Evolutionary conservation across 2,797 vertebrate genomes (phyloP).

Genomic region (Percopsis omiscomaycus): DNA sequence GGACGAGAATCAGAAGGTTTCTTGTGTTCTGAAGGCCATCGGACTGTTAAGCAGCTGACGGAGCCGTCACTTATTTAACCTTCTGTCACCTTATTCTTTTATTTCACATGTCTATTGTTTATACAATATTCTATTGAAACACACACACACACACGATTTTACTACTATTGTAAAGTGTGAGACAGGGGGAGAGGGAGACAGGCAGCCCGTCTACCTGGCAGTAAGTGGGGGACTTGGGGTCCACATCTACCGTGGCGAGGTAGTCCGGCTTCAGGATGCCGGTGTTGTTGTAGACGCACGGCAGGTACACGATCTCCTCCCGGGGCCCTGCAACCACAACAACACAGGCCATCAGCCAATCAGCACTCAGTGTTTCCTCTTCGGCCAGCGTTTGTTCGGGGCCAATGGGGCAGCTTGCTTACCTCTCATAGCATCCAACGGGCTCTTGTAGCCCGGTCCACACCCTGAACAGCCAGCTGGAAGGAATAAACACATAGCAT

Average conservation of each 20-base stretch:
- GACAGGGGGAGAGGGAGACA: too few species aligned
- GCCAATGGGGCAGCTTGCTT: constrained; percentile 21
- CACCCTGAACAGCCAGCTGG: constrained; percentile 82
- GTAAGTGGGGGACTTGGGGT: constrained; percentile 82
- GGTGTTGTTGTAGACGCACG: constrained; percentile 90
- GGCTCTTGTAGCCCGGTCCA: constrained; percentile 87
- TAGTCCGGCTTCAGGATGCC: constrained; percentile 85
- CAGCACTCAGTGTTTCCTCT: neutral
- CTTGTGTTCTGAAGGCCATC: too few species aligned
- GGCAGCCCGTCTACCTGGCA: constrained; percentile 77
- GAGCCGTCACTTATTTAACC: too few species aligned
- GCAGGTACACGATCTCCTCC: constrained; percentile 89
- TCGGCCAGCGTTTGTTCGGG: neutral
- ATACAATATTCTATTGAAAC: too few species aligned
- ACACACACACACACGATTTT: neutral
- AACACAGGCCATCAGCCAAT: neutral
- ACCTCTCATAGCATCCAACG: constrained; percentile 93
- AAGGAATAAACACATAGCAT: constrained; percentile 18
- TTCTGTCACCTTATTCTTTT: too few species aligned
- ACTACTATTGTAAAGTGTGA: neutral
- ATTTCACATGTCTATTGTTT: too few species aligned
- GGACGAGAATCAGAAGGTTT: too few species aligned
- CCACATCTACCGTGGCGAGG: constrained; percentile 88
- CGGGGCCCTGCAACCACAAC: constrained; percentile 76
- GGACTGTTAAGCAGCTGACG: too few species aligned